Percentiles rank a stretch among this genome's conserved stretches.
Evolutionary conservation across 1,140 invertebrate genomes (phyloP).

Genomic region (Uloborus diversus): DNA sequence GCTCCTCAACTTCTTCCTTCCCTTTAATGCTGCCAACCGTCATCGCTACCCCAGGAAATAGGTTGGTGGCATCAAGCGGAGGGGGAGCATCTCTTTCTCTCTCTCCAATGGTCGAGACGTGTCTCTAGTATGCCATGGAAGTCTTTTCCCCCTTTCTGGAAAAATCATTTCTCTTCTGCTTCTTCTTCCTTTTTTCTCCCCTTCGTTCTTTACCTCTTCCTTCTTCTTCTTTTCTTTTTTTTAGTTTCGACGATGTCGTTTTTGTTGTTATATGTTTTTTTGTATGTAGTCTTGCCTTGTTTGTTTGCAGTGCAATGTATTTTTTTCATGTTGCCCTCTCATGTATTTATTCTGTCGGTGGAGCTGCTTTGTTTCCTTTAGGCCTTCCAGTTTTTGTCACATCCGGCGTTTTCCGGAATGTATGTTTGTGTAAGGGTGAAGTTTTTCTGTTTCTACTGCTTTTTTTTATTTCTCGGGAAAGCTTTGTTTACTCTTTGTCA

Average conservation of each 20-base stretch:
- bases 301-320: constrained; percentile 46
- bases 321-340: constrained; percentile 3
- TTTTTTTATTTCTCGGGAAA: too few species aligned
- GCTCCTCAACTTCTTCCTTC: constrained; percentile 53
- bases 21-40: constrained; percentile 54
- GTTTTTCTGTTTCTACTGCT: constrained; percentile 19
- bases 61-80: constrained; percentile 36
- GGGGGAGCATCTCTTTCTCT: neutral
- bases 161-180: constrained; percentile 56
- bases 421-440: constrained; percentile 27
- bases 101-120: constrained; percentile 46
- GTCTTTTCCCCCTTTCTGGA: constrained; percentile 36
- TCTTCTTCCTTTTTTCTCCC: constrained; percentile 12
- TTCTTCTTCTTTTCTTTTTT: constrained; percentile 35
- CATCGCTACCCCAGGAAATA: constrained; percentile 47
- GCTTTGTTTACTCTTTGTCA: too few species aligned
- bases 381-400: constrained; percentile 39
- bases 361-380: constrained; percentile 47
- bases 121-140: constrained; percentile 41
- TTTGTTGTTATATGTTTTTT: constrained; percentile 21
- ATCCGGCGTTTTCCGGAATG: constrained; percentile 55
- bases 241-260: constrained; percentile 44
- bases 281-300: constrained; percentile 24
- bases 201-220: constrained; percentile 41
- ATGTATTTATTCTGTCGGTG: constrained; percentile 3